Conservation (phyloP, 2,113 vertebrate genomes). For the Pseudopodoces humilis region DNA sequence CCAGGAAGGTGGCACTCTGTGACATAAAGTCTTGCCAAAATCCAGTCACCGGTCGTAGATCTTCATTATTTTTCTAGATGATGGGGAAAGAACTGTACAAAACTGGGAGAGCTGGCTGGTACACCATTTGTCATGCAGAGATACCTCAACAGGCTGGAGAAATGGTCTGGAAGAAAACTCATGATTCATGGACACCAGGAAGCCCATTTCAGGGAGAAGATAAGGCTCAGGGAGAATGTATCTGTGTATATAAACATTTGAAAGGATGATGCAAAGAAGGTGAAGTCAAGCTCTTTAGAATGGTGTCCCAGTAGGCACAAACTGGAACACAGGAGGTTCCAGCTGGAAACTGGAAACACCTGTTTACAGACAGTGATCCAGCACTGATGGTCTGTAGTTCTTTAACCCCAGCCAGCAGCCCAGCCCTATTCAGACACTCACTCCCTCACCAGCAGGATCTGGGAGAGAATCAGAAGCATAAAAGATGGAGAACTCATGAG, state of each 20-base stretch:
- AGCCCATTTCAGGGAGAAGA: background rate
- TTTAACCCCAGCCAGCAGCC: background rate
- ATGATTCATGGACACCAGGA: no score
- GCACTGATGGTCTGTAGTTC: background rate
- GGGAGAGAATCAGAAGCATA: background rate
- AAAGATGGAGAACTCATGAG: background rate
- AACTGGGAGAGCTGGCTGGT: background rate
- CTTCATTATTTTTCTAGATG: background rate
- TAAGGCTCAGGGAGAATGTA: background rate
- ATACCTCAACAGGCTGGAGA: background rate
- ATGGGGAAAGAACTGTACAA: background rate
- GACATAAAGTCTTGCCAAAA: background rate
- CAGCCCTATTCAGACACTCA: background rate
- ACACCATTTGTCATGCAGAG: background rate
- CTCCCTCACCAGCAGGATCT: background rate
- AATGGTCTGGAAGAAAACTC: background rate
- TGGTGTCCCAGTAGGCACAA: background rate
- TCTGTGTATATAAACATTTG: background rate
- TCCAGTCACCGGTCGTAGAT: no score
- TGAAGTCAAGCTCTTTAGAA: background rate
- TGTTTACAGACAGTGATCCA: background rate
- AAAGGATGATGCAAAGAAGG: background rate
- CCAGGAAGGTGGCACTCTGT: rapidly evolving
- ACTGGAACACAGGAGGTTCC: background rate
- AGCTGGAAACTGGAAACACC: background rate